A percentile compares a stretch with the other conserved stretches of the same genome.
These are phyloP conservation scores for Diglossa brunneiventris DNA, from an alignment of 2,113 vertebrate genomes.

Conservation along the genomic window DNA sequence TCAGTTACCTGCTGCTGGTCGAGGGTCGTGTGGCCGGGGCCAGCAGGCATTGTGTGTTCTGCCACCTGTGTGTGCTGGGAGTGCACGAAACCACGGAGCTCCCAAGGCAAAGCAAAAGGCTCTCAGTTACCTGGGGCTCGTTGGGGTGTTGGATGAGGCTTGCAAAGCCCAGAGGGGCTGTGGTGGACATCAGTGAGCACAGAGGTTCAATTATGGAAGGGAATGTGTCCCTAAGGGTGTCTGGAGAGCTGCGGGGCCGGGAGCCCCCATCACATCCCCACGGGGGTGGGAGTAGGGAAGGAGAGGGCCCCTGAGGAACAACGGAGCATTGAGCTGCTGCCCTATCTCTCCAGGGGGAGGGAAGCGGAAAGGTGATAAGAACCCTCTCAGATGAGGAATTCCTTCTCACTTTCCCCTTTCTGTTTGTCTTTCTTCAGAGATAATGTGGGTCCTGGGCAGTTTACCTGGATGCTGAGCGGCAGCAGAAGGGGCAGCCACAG, in stretches of 20 bases:
- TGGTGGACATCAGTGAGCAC: fast-evolving
- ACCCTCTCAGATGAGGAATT: slow-evolving; percentile 57
- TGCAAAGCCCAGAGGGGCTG: neutral
- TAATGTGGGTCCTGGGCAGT: neutral
- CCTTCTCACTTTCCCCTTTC: slow-evolving; percentile 73
- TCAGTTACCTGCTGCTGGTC: neutral
- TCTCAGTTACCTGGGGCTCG: neutral
- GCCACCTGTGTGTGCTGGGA: neutral
- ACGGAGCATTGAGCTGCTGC: slow-evolving; percentile 64
- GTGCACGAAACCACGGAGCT: fast-evolving
- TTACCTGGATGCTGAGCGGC: neutral
- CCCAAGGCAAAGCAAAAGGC: neutral
- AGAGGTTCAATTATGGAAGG: neutral
- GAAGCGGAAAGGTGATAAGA: slow-evolving; percentile 74
- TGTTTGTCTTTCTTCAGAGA: slow-evolving; percentile 60
- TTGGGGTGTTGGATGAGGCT: neutral
- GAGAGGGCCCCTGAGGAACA: slow-evolving; percentile 58
- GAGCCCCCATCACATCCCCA: neutral
- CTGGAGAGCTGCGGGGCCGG: fast-evolving
- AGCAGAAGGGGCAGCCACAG: neutral
- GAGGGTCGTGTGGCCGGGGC: neutral
- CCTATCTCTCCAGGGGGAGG: slow-evolving; percentile 62
- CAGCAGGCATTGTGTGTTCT: neutral
- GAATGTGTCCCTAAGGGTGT: neutral
- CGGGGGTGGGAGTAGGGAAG: fast-evolving